Conservation (phyloP, 2,888 invertebrate genomes). For the Pimpla rufipes region DNA sequence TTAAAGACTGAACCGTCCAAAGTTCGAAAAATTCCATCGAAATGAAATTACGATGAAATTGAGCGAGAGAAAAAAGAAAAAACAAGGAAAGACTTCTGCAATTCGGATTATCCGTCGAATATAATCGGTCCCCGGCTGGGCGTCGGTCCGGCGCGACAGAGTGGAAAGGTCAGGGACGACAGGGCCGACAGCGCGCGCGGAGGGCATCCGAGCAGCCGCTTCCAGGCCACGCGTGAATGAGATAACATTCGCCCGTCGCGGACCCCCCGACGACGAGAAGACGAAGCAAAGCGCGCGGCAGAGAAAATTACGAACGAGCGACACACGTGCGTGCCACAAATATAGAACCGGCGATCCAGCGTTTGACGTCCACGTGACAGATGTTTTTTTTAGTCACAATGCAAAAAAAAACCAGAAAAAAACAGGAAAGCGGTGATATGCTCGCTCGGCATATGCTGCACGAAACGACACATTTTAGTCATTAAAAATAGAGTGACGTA, state of each 20-base stretch:
- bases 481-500: constrained; percentile 11
- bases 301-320: not conserved
- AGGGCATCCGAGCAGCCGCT: not conserved
- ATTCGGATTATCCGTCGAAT: not conserved
- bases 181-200: not conserved
- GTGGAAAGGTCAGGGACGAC: constrained; percentile 61
- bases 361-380: not conserved
- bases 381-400: not conserved
- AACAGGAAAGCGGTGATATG: no score
- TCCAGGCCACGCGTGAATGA: constrained; percentile 36
- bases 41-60: not conserved
- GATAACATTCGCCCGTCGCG: constrained; percentile 22
- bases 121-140: not conserved
- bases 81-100: not conserved
- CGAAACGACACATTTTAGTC: not conserved
- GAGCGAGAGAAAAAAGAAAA: not conserved
- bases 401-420: not conserved
- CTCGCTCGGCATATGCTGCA: not conserved
- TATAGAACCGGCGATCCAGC: not conserved
- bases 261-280: no score
- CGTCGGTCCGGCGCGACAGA: not conserved
- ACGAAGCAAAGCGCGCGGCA: not conserved
- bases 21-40: not conserved
- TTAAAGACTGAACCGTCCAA: no score
- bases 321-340: not conserved